These are phyloP conservation scores for Akabosia matsudoensis DNA, from an alignment of 1,140 invertebrate genomes.

Conservation along the genomic window DNA sequence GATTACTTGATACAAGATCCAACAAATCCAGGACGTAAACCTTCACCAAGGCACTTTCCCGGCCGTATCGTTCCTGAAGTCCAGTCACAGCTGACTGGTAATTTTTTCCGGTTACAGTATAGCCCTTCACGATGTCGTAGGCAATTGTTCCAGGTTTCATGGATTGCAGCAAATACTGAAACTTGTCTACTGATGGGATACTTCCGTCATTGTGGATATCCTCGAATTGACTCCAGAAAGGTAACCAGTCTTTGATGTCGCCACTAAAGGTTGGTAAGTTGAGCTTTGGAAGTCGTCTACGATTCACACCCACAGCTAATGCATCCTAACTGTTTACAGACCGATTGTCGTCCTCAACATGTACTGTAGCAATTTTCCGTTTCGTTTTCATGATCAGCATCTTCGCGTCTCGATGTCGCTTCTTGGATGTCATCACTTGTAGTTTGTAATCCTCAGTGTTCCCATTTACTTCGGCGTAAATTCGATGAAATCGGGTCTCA, in stretches of 20 bases:
- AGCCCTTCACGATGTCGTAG: slow-evolving; percentile 21
- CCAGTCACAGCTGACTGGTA: slow-evolving; percentile 27
- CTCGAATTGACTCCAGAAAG: slow-evolving; percentile 48
- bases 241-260: slow-evolving; percentile 47
- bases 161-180: slow-evolving; percentile 44
- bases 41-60: not conserved
- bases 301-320: not conserved
- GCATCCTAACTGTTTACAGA: not conserved
- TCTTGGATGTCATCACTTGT: not conserved
- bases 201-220: slow-evolving; percentile 47
- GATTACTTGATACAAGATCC: not conserved
- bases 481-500: no score
- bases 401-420: not conserved
- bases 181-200: slow-evolving; percentile 48
- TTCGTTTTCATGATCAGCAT: not conserved
- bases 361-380: not conserved
- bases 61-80: slow-evolving; percentile 24
- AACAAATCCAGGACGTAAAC: slow-evolving; percentile 26
- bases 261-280: slow-evolving; percentile 47
- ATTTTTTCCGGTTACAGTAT: slow-evolving; percentile 23
- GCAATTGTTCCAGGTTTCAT: slow-evolving; percentile 14
- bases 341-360: no score
- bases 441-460: no score
- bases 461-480: no score
- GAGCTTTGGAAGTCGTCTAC: slow-evolving; percentile 32